phyloP scores from a whole-genome alignment of 1,140 invertebrate genomes.

The Dysdera silvatica region DNA sequence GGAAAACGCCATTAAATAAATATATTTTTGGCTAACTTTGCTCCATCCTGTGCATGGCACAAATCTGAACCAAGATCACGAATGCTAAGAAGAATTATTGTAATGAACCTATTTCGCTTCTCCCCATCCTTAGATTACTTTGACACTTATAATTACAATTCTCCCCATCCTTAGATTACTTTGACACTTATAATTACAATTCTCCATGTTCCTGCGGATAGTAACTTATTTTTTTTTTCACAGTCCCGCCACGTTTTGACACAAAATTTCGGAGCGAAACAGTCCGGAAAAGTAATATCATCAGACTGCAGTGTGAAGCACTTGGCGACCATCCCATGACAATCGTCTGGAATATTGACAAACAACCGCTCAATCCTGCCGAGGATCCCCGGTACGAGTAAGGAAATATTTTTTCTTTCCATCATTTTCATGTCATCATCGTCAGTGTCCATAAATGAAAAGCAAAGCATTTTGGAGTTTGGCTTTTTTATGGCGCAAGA shows the following conservation, averaged over 20 bases:
- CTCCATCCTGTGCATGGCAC: too few relatives aligned
- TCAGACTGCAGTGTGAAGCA: constrained; percentile 44
- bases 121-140: neutral
- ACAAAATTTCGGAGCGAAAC: constrained; percentile 32
- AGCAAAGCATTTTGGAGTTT: too few relatives aligned
- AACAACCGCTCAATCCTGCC: constrained; percentile 32
- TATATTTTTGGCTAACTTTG: too few relatives aligned
- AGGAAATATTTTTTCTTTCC: too few relatives aligned
- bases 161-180: too few relatives aligned
- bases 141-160: neutral
- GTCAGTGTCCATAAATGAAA: too few relatives aligned
- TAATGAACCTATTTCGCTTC: too few relatives aligned
- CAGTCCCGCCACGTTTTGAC: constrained; percentile 37
- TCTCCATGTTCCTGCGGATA: neutral
- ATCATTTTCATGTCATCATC: too few relatives aligned
- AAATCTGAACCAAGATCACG: too few relatives aligned
- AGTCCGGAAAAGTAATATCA: constrained; percentile 38
- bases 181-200: neutral
- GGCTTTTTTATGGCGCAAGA: too few relatives aligned
- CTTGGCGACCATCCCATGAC: constrained; percentile 43
- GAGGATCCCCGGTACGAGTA: constrained; percentile 32
- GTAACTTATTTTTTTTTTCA: neutral
- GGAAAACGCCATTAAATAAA: too few relatives aligned
- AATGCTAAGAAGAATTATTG: too few relatives aligned
- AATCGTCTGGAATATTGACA: constrained; percentile 42